A percentile compares a stretch with the other conserved stretches of the same genome.
These are phyloP conservation scores for Papilio dardanus DNA, from an alignment of 1,140 invertebrate genomes.

Conservation along the genomic window DNA sequence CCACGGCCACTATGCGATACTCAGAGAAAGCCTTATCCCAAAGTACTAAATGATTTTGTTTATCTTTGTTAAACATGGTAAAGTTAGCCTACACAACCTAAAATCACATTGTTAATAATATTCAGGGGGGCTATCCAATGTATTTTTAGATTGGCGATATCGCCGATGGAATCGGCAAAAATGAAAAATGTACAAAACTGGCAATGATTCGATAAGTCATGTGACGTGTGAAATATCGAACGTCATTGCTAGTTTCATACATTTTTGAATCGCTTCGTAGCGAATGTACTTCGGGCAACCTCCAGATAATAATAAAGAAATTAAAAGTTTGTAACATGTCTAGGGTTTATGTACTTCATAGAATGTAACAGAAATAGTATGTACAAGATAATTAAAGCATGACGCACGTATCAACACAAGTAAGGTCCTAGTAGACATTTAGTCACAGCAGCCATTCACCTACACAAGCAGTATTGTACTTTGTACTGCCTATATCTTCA, in stretches of 20 bases:
- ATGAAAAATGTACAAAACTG: too few relatives aligned
- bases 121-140: background rate
- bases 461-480: background rate
- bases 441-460: background rate
- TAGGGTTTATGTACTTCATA: too few relatives aligned
- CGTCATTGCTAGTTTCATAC: too few relatives aligned
- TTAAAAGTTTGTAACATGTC: too few relatives aligned
- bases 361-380: background rate
- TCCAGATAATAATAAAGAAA: too few relatives aligned
- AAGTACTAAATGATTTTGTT: background rate
- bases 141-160: too few relatives aligned
- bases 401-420: background rate
- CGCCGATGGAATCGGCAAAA: too few relatives aligned
- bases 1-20: background rate
- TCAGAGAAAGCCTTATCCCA: slow-evolving; percentile 23
- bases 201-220: too few relatives aligned
- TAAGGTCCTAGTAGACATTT: background rate
- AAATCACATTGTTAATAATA: background rate
- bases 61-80: background rate
- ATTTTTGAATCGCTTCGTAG: too few relatives aligned
- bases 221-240: too few relatives aligned
- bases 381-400: background rate
- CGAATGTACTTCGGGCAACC: too few relatives aligned
- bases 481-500: background rate
- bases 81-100: background rate